Percentiles rank a stretch among this genome's conserved stretches.
phyloP scores from a whole-genome alignment of 2,797 vertebrate species.

The Tamandua tetradactyla region DNA sequence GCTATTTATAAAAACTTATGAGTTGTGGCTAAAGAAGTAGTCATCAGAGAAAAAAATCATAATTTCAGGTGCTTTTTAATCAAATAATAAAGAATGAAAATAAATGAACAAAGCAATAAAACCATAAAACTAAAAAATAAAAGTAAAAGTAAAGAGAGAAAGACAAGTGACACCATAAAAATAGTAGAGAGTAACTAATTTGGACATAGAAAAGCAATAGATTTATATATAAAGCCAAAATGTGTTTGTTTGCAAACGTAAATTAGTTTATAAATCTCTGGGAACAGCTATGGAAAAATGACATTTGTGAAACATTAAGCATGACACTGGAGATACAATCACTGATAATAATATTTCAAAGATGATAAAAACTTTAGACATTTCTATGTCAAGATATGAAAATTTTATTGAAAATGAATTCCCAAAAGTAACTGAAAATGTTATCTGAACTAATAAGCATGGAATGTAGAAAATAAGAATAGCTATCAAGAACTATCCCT shows the following conservation, averaged over 20 bases:
- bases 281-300: neutral
- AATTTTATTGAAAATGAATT: neutral
- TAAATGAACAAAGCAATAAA: neutral
- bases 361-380: neutral
- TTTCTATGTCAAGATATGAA: neutral
- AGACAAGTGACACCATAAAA: neutral
- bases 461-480: neutral
- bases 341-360: neutral
- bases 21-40: neutral
- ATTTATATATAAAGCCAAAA: neutral
- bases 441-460: neutral
- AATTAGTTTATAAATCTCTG: neutral
- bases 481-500: neutral
- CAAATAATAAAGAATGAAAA: neutral
- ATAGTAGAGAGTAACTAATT: neutral
- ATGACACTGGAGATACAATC: neutral
- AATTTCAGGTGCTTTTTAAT: neutral
- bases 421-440: neutral
- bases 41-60: neutral
- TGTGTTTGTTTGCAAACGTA: neutral
- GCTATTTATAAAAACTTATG: neutral
- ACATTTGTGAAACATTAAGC: neutral
- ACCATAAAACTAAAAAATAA: constrained; percentile 4
- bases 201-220: neutral
- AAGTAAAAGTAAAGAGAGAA: neutral